Base-by-base conservation (phyloP, 2,797 vertebrate species). In the Peromyscus melanophrys region DNA sequence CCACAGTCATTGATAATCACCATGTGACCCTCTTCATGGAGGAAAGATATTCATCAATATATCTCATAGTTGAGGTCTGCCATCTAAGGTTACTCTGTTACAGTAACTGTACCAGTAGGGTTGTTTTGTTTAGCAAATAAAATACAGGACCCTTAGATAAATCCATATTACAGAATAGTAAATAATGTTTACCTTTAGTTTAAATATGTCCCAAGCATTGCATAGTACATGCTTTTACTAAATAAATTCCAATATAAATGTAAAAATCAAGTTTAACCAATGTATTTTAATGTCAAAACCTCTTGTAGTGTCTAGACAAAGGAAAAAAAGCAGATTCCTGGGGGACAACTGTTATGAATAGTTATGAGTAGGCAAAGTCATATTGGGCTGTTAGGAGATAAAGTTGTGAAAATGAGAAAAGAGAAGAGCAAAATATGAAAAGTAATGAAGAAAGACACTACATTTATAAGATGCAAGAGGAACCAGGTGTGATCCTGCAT, bases 251-350 rank as follows among this genome's bases (percentile, higher is more conserved):
- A 31, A 52, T 83, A 14, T 73, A 88, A 92, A 69, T 61, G 2
- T 77, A 43, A 85, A 97, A 90, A 17, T 85, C 71, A 89, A 65
- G 52, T 87, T 94, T 94, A 86, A 59, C 8, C 23, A 1, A 21
- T 25, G 2, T 85, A 61, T 57, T 94, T 75, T 94, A 59, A 80
- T 16, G 21, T 85, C 34, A 31, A 19, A 94, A 1, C 4, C 9
- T 88, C 8, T 85, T 93, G 40, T 6, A 80, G 21, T 76, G 5
- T 52, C 67, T 87, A 19, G 34, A 83, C 21, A 88, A 94, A 94
- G 4, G 14, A 84, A 88, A 14, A 1, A 78, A 61, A 94, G 49
- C 19, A 94, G 21, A 83, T 5, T 85, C 21, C 61, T 57, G 16
- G 55, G 78, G 23, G 4, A 1, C 25, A 21, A 23, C 6, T 88